Evolutionary conservation across 2,888 invertebrate species (phyloP).

Genomic region (Drosophila formosana): DNA sequence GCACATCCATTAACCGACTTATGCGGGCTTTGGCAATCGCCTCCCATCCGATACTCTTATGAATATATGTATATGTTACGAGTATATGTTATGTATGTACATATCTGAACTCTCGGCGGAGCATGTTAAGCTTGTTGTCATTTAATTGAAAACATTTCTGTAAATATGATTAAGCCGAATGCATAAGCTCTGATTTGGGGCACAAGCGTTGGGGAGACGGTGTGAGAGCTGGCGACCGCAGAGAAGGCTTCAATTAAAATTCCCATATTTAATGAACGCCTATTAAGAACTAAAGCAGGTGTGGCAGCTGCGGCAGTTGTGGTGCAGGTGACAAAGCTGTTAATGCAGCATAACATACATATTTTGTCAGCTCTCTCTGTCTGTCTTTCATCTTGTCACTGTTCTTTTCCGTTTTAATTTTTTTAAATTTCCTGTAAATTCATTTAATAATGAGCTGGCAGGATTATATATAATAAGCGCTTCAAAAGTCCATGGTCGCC

Average conservation of each 20-base stretch:
- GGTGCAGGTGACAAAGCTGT: conserved; percentile 44
- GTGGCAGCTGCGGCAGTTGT: conserved; percentile 3
- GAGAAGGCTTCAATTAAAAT: conserved; percentile 56
- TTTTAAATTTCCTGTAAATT: conserved; percentile 58
- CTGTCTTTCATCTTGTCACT: not conserved
- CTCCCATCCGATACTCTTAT: not conserved
- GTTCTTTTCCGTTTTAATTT: conserved; percentile 13
- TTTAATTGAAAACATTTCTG: conserved; percentile 58
- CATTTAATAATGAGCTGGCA: conserved; percentile 65
- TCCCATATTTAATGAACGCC: conserved; percentile 50
- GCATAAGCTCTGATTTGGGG: conserved; percentile 46
- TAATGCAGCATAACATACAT: conserved; percentile 18
- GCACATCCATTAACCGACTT: conserved; percentile 65
- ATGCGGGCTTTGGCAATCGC: conserved; percentile 43
- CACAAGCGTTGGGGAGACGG: conserved; percentile 8
- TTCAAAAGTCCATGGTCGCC: conserved; percentile 32
- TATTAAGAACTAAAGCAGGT: conserved; percentile 40
- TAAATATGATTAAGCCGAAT: conserved; percentile 60
- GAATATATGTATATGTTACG: not conserved
- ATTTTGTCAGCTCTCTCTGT: not conserved
- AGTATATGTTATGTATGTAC: not conserved
- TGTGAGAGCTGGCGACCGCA: conserved; percentile 14
- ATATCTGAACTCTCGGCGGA: conserved; percentile 7
- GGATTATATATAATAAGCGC: conserved; percentile 62
- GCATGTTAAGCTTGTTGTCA: conserved; percentile 43